Evolutionary conservation across 2,888 invertebrate genomes (phyloP), one percentile per base, ranked within the genome.

Genomic region (Brachycybe producta): DNA sequence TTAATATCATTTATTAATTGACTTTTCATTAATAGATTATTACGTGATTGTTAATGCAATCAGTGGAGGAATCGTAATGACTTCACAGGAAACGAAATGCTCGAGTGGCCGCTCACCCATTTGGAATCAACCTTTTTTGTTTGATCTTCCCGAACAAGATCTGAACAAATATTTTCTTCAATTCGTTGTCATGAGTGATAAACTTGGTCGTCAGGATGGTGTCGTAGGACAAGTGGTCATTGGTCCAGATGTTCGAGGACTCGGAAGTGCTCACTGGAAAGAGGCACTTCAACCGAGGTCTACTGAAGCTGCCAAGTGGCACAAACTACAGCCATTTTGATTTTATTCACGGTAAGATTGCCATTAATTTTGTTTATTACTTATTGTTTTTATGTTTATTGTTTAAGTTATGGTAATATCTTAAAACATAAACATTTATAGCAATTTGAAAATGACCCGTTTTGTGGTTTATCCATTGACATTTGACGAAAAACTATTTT

Each of bases 101-200:
- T 26, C 17, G 19, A 23, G 27, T 15, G 39, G 48, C 4, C 48
- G 48, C 19, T 39, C 39, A 3, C 48, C 48, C 3, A 28, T 39
- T 5, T 47, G 48, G 48, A 47, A 47, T 26, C 48, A 47, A 17
- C 48, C 48, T n/a, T 27, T 47, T 19, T 39, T 47, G 17, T 47
- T 47, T 15, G 26, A 47, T 27, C 19, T 47, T 13, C 48, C 48
- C 2, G 17, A 24, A 3, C n/a, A 47, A 26, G 35, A 47, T 24
- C 28, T 47, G 26, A 15, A 15, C 7, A 47, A 47, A 17, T 47
- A 47, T 39, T 47, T 39, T 13, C 17, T 47, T 11, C 48, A 47
- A 15, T 47, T 47, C 19, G 17, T 47, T 8, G 35, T 35, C 7
- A 19, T 38, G 34, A 39, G 17, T 19, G 23, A 11, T 13, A 35